Base-by-base conservation (phyloP, 2,113 vertebrate species). In the Cacatua alba region DNA sequence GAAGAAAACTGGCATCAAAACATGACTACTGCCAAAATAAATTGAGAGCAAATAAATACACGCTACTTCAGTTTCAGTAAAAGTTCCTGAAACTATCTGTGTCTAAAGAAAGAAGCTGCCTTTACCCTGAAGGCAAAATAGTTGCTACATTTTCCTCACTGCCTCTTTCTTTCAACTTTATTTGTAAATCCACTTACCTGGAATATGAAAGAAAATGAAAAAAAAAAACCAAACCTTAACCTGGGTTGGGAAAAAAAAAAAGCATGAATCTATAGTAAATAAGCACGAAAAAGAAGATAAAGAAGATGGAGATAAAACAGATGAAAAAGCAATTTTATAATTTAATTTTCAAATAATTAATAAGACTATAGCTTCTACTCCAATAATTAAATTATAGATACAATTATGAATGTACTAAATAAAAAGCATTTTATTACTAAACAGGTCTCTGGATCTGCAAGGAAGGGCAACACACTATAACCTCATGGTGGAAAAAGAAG, bases 31-130 rank as follows among this genome's bases (percentile, higher is more conserved):
- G 41, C 51, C 65, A 75, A 95, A 87, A 86, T 46, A 94, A 96
- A 82, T 23, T 59, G 80, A 93, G 24, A 76, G 10, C 82, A 92
- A 57, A 91, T 60, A 67, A 24, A 48, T 67, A 76, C 6, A 51
- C 28, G 57, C 8, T 11, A 26, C n/a, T 92, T 31, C 31, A 91
- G 72, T 31, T 81, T 96, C 71, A 94, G 83, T 95, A 92, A 94
- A 96, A 95, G 44, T 70, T 90, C 17, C 48, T 72, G 31, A 60
- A 91, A 91, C 26, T 85, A 69, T 82, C 67, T 79, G 3, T 55
- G 33, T 39, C 28, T 72, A 83, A 9, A 68, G 23, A 86, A 28
- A 87, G 13, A 5, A 86, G 6, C 18, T 88, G 19, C 7, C 10
- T 76, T 96, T 88, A 80, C 79, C 57, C 44, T 79, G 65, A 88